Base-by-base conservation (phyloP, 2,797 vertebrate species). In the Cynopterus sphinx region DNA sequence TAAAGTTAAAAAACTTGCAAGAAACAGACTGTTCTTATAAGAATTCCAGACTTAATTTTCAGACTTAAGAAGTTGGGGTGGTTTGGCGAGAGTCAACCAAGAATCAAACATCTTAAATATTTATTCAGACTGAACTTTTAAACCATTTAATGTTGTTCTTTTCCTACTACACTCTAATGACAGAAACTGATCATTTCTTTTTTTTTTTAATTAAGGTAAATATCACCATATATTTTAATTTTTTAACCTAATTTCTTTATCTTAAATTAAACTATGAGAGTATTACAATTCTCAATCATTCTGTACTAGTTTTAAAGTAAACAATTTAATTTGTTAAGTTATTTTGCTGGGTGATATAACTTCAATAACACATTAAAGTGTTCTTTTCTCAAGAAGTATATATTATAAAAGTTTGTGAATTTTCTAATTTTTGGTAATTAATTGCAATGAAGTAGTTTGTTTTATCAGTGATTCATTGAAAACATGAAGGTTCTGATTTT, bases 91-190 rank as follows among this genome's bases (percentile, higher is more conserved):
- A 63, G n/a, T 87, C 89, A 91, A 51, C 68, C 61, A 65, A 78
- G 63, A 91, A 57, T 84, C 39, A 96, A 84, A 83, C 36, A 87
- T 77, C 59, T 68, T 83, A 91, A 63, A 75, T 70, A 74, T 90
- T 97, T 97, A 71, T 88, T 95, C 79, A 77, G 75, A 43, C 53
- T 93, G 95, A 97, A 96, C 94, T 96, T 96, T 90, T 96, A 83
- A 97, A 77, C 78, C 15, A 57, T 84, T 91, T 93, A 46, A 88
- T 90, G 87, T 67, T 85, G 31, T 61, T 87, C 19, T 74, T 96
- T 85, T 43, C 65, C 24, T 77, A 26, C 13, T 43, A 59, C 8
- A 63, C 13, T 51, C 31, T 79, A 59, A 87, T 65, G 36, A 81
- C 17, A 85, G 94, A 85, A 96, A 79, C 24, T 9, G 68, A 73